Evolutionary conservation across 2,797 vertebrate species (phyloP).

Genomic region (Myripristis jacobus): DNA sequence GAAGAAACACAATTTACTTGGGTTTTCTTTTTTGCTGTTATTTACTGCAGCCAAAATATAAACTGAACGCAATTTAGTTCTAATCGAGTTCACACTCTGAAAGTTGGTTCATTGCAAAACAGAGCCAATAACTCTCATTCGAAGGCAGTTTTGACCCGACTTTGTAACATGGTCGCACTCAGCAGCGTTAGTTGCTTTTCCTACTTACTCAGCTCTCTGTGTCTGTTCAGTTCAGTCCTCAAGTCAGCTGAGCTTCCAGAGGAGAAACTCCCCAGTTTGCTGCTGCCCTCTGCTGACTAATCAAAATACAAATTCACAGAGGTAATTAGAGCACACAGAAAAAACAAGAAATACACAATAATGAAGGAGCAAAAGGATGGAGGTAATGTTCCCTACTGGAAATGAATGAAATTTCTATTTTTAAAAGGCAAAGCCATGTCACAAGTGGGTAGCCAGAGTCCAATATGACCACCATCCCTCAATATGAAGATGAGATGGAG

Average conservation of each 20-base stretch:
- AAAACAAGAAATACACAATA: not conserved
- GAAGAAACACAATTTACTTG: not conserved
- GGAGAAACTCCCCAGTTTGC: slow-evolving; percentile 86
- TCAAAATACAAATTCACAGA: slow-evolving; percentile 59
- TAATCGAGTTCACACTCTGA: slow-evolving; percentile 2
- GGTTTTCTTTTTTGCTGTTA: not conserved
- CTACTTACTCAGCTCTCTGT: slow-evolving; percentile 83
- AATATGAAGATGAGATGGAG: slow-evolving; percentile 40
- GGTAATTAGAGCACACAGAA: slow-evolving; percentile 14
- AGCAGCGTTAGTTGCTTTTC: not conserved
- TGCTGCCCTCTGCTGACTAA: slow-evolving; percentile 91
- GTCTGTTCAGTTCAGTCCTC: slow-evolving; percentile 80
- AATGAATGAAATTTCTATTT: slow-evolving; percentile 31
- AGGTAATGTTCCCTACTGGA: slow-evolving; percentile 3
- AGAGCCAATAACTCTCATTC: not conserved
- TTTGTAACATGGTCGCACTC: not conserved
- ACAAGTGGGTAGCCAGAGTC: slow-evolving; percentile 56
- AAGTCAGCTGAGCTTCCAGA: slow-evolving; percentile 58
- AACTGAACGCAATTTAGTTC: not conserved
- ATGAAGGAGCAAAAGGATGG: not conserved
- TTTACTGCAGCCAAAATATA: not conserved
- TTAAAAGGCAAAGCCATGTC: slow-evolving; percentile 50
- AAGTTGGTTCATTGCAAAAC: slow-evolving; percentile 1
- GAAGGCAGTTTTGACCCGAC: slow-evolving; percentile 5
- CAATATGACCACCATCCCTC: slow-evolving; percentile 55